Conservation (phyloP, 2,797 vertebrate species). For the Eulemur mongoz region DNA sequence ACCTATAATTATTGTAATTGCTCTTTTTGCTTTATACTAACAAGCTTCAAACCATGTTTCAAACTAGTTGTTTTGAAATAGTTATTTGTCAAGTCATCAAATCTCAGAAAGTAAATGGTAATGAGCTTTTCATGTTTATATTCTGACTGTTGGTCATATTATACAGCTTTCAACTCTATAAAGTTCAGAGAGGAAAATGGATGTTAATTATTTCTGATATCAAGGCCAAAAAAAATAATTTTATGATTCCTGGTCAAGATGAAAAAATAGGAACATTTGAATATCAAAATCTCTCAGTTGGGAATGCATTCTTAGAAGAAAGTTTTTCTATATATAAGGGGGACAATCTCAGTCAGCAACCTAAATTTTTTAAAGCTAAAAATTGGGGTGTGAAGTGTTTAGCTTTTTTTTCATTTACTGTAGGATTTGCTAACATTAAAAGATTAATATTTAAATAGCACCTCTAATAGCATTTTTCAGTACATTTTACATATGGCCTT, state of each 20-base stretch:
- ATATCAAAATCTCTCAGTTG: constrained; percentile 1
- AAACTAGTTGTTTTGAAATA: constrained; percentile 82
- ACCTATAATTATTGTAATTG: constrained; percentile 86
- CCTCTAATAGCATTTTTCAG: constrained; percentile 5
- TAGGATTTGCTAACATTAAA: constrained; percentile 11
- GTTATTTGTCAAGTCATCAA: constrained; percentile 84
- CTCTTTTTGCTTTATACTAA: constrained; percentile 85
- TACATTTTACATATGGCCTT: neutral
- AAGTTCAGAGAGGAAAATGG: constrained; percentile 73
- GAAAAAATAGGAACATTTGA: constrained; percentile 54
- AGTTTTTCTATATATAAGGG: constrained; percentile 36
- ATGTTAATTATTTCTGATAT: constrained; percentile 71
- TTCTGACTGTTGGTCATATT: constrained; percentile 74
- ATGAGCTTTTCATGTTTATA: constrained; percentile 78
- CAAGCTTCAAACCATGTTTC: constrained; percentile 81
- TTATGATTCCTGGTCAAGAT: neutral
- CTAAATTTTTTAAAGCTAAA: neutral
- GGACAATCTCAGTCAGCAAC: neutral
- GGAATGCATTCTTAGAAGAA: constrained; percentile 35
- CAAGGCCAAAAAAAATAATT: constrained; percentile 56
- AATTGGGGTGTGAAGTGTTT: neutral
- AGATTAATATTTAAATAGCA: constrained; percentile 37
- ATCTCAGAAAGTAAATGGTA: constrained; percentile 79
- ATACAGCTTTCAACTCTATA: constrained; percentile 70
- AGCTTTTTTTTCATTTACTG: neutral